Percentiles rank a stretch among this genome's conserved stretches.
Evolutionary conservation across 2,888 invertebrate species (phyloP).

Genomic region (Girardia tigrina): DNA sequence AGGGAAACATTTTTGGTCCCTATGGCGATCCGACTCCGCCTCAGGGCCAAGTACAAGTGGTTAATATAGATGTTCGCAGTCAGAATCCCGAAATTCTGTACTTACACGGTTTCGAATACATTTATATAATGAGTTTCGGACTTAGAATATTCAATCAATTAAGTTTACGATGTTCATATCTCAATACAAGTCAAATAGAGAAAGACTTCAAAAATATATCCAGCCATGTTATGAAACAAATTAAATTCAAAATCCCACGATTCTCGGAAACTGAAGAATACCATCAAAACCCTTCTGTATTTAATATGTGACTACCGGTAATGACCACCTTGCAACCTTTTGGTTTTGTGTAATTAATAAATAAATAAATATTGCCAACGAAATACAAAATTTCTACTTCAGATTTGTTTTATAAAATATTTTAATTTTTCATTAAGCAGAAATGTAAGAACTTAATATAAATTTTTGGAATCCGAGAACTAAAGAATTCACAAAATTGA

Average conservation of each 20-base stretch:
- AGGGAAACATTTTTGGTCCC: not conserved
- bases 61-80: not conserved
- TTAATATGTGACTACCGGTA: not conserved
- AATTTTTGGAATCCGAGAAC: too few relatives aligned
- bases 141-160: not conserved
- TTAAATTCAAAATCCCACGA: not conserved
- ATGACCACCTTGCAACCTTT: too few relatives aligned
- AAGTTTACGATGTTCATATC: not conserved
- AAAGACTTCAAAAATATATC: not conserved
- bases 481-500: too few relatives aligned
- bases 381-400: too few relatives aligned
- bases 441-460: too few relatives aligned
- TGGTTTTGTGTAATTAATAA: too few relatives aligned
- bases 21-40: not conserved
- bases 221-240: not conserved
- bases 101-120: not conserved
- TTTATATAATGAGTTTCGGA: constrained; percentile 19
- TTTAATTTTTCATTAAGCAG: too few relatives aligned
- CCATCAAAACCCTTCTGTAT: not conserved
- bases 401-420: too few relatives aligned
- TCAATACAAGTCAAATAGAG: not conserved
- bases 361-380: too few relatives aligned
- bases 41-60: not conserved
- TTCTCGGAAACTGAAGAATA: not conserved
- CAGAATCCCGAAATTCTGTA: not conserved